Evolutionary conservation across 2,888 invertebrate genomes (phyloP).

Genomic region (Lepas anatifera): DNA sequence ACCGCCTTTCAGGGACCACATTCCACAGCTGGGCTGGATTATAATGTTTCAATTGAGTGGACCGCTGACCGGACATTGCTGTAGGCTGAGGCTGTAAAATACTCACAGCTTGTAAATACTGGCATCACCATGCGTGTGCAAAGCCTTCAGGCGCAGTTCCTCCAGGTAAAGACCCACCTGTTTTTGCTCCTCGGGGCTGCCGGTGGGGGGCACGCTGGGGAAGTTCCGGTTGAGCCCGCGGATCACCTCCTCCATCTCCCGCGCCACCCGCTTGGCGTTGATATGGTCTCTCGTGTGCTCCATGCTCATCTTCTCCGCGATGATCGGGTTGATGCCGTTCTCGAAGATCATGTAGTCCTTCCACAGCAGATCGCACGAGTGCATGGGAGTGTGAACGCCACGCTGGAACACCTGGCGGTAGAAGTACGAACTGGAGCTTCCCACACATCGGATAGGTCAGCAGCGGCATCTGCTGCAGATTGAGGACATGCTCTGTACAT

Average conservation of each 20-base stretch:
- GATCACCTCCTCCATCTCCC: slow-evolving; percentile 89
- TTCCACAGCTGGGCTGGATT: too few relatives aligned
- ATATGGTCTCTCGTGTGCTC: slow-evolving; percentile 94
- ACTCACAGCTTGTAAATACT: too few relatives aligned
- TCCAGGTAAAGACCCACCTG: too few relatives aligned
- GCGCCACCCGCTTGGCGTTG: slow-evolving; percentile 91
- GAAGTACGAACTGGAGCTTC: neutral
- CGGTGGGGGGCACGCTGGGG: slow-evolving; percentile 91
- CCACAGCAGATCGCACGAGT: slow-evolving; percentile 92
- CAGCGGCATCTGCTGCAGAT: too few relatives aligned
- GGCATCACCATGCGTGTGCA: too few relatives aligned
- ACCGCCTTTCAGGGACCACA: too few relatives aligned
- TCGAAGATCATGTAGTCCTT: slow-evolving; percentile 97
- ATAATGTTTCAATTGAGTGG: too few relatives aligned
- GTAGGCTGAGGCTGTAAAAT: too few relatives aligned
- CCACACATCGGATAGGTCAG: too few relatives aligned
- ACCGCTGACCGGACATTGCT: too few relatives aligned
- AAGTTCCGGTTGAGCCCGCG: slow-evolving; percentile 89
- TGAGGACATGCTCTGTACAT: too few relatives aligned
- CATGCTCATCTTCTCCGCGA: slow-evolving; percentile 95
- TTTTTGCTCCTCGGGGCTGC: slow-evolving; percentile 77
- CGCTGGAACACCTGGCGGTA: slow-evolving; percentile 69
- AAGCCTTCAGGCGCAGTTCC: too few relatives aligned
- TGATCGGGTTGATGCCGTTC: slow-evolving; percentile 73
- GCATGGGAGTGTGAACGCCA: slow-evolving; percentile 91